These are phyloP conservation scores for Tachuris rubrigastra DNA, from an alignment of 2,113 vertebrate species.

Conservation along the genomic window DNA sequence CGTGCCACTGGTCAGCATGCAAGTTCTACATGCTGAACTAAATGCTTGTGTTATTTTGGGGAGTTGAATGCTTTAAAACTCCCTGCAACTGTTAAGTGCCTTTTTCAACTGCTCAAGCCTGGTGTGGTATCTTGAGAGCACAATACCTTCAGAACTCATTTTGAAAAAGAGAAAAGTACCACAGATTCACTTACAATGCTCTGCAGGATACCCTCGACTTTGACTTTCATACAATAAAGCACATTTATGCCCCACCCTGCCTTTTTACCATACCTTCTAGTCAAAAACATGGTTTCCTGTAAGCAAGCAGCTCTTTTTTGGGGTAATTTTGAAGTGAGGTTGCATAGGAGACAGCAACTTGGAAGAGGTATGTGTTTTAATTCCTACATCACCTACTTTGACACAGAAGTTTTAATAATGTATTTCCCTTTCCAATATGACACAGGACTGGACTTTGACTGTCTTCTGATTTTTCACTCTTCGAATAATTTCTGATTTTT, in stretches of 20 bases:
- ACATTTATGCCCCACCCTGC: constrained; percentile 26
- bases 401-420: neutral
- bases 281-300: constrained; percentile 54
- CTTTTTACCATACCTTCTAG: constrained; percentile 14
- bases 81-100: neutral
- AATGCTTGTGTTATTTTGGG: neutral
- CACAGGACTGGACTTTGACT: neutral
- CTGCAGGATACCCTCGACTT: neutral
- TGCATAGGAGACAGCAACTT: neutral
- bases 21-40: neutral
- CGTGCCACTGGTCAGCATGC: neutral
- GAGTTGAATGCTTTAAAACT: neutral
- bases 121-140: neutral
- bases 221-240: neutral
- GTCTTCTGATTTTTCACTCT: neutral
- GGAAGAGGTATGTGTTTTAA: neutral
- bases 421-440: neutral
- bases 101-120: neutral
- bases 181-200: neutral
- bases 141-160: neutral
- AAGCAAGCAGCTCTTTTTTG: neutral
- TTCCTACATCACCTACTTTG: neutral
- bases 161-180: neutral
- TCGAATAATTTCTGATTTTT: neutral
- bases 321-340: neutral